Evolutionary conservation across 2,113 vertebrate species (phyloP).

Genomic region (Reinhardtius hippoglossoides): DNA sequence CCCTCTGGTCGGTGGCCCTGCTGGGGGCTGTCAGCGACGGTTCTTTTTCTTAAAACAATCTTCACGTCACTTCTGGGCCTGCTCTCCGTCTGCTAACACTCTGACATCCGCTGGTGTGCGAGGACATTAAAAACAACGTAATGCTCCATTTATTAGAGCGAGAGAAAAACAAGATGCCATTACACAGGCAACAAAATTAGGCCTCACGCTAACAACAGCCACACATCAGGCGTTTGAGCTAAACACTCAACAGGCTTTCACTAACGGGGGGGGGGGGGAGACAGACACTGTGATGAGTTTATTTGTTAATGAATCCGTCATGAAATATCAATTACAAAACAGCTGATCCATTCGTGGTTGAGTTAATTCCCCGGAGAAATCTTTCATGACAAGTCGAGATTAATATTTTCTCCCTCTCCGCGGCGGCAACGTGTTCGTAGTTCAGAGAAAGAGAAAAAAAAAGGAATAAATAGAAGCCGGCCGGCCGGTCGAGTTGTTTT

Average conservation of each 20-base stretch:
- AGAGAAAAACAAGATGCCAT: constrained; percentile 38
- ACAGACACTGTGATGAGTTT: neutral
- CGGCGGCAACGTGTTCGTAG: neutral
- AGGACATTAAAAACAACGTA: constrained; percentile 53
- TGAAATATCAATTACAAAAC: constrained; percentile 8
- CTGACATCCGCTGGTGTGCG: constrained; percentile 4
- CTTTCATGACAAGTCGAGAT: neutral
- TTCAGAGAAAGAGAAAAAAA: constrained; percentile 25
- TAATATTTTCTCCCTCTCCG: neutral
- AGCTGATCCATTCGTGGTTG: neutral
- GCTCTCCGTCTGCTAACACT: constrained; percentile 16
- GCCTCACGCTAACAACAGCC: constrained; percentile 36
- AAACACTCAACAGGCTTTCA: constrained; percentile 22
- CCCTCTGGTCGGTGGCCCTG: neutral
- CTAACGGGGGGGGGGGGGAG: neutral
- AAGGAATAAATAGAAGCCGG: constrained; percentile 20
- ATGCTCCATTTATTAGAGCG: constrained; percentile 49
- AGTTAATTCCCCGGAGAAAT: neutral
- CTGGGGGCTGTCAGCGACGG: neutral
- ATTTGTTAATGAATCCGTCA: constrained; percentile 24
- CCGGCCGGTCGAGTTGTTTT: neutral
- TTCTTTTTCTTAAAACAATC: constrained; percentile 21
- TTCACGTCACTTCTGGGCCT: neutral
- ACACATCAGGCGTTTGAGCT: constrained; percentile 41
- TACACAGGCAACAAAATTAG: constrained; percentile 46